phyloP scores from a whole-genome alignment of 2,113 vertebrate species.

The Trichomycterus rosablanca region DNA sequence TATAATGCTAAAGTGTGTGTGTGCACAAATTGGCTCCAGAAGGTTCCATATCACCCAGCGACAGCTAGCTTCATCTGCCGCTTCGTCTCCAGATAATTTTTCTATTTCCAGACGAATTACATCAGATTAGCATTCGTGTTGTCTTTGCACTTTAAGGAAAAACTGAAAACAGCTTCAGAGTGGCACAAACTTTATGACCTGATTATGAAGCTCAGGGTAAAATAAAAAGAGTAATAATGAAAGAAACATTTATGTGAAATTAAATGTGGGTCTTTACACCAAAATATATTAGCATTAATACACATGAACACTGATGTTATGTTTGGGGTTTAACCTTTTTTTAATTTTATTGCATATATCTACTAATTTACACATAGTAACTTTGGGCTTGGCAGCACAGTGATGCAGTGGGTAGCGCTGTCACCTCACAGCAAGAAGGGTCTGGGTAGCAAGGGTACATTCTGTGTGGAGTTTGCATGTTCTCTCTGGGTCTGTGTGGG shows the following conservation, averaged over 20 bases:
- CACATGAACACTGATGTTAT: too few relatives aligned
- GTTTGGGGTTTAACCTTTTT: too few relatives aligned
- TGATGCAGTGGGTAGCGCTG: too few relatives aligned
- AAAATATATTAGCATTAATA: too few relatives aligned
- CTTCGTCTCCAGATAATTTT: constrained; percentile 5
- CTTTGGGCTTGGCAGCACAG: too few relatives aligned
- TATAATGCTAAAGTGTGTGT: background rate
- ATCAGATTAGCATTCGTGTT: constrained; percentile 9
- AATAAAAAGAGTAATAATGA: background rate
- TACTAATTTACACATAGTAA: too few relatives aligned
- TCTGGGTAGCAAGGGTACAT: too few relatives aligned
- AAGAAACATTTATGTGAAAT: background rate
- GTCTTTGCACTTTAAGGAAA: background rate
- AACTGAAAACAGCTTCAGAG: background rate
- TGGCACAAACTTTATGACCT: background rate
- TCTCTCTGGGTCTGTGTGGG: too few relatives aligned
- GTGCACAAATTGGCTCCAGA: constrained; percentile 14
- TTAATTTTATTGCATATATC: too few relatives aligned
- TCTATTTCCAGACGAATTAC: constrained; percentile 12
- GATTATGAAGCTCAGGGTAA: background rate
- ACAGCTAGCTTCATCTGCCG: constrained; percentile 6
- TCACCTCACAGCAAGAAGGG: too few relatives aligned
- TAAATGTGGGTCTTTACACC: background rate
- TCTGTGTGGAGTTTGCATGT: too few relatives aligned
- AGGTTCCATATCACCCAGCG: constrained; percentile 16